Conservation (phyloP, 1,140 invertebrate genomes). For the Drosophila repletoides region DNA sequence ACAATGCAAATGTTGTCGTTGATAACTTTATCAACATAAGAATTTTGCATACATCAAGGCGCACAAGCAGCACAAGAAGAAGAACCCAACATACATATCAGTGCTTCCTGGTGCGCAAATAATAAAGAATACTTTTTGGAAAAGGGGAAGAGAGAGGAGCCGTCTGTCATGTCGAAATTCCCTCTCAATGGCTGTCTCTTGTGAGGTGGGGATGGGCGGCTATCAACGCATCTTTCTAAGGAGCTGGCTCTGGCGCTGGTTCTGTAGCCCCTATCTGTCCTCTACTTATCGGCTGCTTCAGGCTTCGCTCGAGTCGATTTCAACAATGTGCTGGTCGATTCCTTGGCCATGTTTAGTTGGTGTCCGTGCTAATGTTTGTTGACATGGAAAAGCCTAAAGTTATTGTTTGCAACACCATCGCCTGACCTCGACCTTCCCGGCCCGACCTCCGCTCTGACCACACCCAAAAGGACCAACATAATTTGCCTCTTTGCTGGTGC, state of each 20-base stretch:
- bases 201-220: neutral
- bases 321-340: constrained; percentile 17
- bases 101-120: constrained; percentile 3
- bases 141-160: neutral
- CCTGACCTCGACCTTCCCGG: constrained; percentile 10
- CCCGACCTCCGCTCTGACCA: neutral
- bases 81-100: too few species aligned
- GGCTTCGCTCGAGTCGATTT: constrained; percentile 16
- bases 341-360: constrained; percentile 40
- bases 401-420: constrained; percentile 60
- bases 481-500: constrained; percentile 49
- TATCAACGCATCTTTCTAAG: constrained; percentile 6
- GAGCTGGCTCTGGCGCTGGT: constrained; percentile 3
- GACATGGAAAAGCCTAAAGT: constrained; percentile 76
- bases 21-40: constrained; percentile 68
- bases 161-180: constrained; percentile 2
- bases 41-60: constrained; percentile 69
- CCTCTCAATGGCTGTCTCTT: constrained; percentile 1
- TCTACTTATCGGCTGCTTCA: neutral
- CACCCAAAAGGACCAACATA: constrained; percentile 44
- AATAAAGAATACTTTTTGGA: constrained; percentile 8
- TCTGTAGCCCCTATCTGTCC: neutral
- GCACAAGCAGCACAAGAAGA: neutral
- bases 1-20: constrained; percentile 45
- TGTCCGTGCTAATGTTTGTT: constrained; percentile 68